Evolutionary conservation across 2,797 vertebrate species (phyloP), one percentile per base, ranked within the genome.

Genomic region (Adrianichthys oophorus): DNA sequence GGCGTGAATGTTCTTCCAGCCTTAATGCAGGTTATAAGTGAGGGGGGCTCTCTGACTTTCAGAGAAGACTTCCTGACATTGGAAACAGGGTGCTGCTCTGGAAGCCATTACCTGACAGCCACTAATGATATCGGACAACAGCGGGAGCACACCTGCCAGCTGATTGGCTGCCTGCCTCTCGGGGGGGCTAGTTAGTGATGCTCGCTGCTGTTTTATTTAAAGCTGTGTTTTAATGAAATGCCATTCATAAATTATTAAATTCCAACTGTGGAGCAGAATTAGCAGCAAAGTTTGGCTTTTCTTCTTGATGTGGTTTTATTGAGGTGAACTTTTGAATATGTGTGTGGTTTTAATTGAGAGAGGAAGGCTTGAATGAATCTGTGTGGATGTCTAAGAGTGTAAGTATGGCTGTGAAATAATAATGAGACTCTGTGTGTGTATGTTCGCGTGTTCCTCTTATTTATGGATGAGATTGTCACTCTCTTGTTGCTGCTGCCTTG

Each of bases 151-250:
- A 84, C 85, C 84, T 85, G 82, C 78, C 68, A 77, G 70, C 65
- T 84, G 74, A 78, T 79, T 68, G 74, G 83, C 68, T 59, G 57
- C 18, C 65, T 65, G 57, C 62, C 59, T 72, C 88, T 84, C 86
- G 41, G 58, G 87, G 32, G 68, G 86, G 81, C 85, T 80, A 86
- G 85, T 89, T 87, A 85, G 80, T 21, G 53, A 85, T 66, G 80
- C 79, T 74, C 76, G 79, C 71, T 67, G 15, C 72, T 65, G 57
- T 61, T 85, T 87, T 90, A 89, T 91, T 91, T 90, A 89, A 87
- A 90, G 83, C 75, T 4, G 16, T 1, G 56, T 82, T 84, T 77
- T 85, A 87, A 87, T 86, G 78, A 79, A 76, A 83, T 76, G 62
- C 83, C 81, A 80, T 55, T 64, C 49, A 61, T 78, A 65, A 65